Evolutionary conservation across 30 jellyfish, hydroid and myxozoan species (phyloP).

Genomic region (Aurelia aurita): DNA sequence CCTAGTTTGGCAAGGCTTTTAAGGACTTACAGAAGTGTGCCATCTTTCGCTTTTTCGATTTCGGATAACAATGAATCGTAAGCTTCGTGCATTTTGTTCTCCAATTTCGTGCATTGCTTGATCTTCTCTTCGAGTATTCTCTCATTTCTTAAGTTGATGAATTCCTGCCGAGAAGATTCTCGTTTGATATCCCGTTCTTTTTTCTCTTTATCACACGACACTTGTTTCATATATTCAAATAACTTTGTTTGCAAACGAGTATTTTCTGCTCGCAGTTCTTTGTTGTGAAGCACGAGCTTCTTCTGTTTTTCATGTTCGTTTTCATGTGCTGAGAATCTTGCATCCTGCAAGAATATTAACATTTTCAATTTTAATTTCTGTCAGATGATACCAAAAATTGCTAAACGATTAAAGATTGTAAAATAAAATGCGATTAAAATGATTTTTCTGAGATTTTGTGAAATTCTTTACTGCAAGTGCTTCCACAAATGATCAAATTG

Average conservation of each 20-base stretch:
- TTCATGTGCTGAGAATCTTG: not conserved
- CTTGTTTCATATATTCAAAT: slow-evolving; percentile 23
- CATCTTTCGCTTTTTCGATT: slow-evolving; percentile 43
- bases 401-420: too few species aligned
- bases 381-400: too few species aligned
- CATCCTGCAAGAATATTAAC: too few species aligned
- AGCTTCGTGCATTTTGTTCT: slow-evolving; percentile 31
- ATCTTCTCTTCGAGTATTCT: slow-evolving; percentile 43
- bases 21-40: slow-evolving; percentile 33
- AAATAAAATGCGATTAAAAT: too few species aligned
- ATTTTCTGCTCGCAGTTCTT: slow-evolving; percentile 21
- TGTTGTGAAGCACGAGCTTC: slow-evolving; percentile 4
- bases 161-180: slow-evolving; percentile 42
- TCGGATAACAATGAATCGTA: slow-evolving; percentile 22
- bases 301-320: not conserved
- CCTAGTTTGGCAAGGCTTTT: not conserved
- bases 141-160: slow-evolving; percentile 35
- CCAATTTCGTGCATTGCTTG: slow-evolving; percentile 43
- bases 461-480: too few species aligned
- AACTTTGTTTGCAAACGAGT: slow-evolving; percentile 4
- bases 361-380: too few species aligned
- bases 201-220: slow-evolving; percentile 15
- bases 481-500: too few species aligned
- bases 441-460: too few species aligned
- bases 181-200: slow-evolving; percentile 3